phyloP scores from a whole-genome alignment of 2,113 vertebrate species.

The Pan troglodytes region NHGRI_mPanTro3-v2.1_pri NC_072401.2:29497001-29497500 shows the following conservation, averaged over 20 bases:
- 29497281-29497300: not conserved
- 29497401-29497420: too few species aligned
- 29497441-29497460: too few species aligned
- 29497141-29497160: not conserved
- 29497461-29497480: not conserved
- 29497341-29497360: not conserved
- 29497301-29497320: not conserved
- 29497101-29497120: not conserved
- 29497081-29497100: not conserved
- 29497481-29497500: not conserved
- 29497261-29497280: not conserved
- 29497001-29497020: not conserved
- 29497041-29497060: not conserved
- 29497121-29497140: not conserved
- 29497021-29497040: not conserved
- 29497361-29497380: not conserved
- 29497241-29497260: not conserved
- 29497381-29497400: too few species aligned
- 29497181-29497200: not conserved
- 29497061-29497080: not conserved
- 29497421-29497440: too few species aligned
- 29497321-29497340: not conserved
- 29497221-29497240: not conserved
- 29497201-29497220: not conserved
- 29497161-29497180: not conserved